Evolutionary conservation across 2,888 invertebrate species (phyloP).

Genomic region (Agonopterix arenella): DNA sequence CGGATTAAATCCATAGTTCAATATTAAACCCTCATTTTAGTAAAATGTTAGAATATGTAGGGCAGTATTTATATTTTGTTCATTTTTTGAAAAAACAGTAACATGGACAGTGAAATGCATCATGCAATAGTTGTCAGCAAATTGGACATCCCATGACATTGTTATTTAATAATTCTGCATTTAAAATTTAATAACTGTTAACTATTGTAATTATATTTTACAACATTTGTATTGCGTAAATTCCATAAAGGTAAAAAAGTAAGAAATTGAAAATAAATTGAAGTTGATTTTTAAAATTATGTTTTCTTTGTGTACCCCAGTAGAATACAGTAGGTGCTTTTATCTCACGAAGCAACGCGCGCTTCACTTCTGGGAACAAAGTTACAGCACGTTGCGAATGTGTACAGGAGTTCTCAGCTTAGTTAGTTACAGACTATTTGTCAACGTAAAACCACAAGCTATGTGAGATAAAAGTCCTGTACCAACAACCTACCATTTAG

Average conservation of each 20-base stretch:
- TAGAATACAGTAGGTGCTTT: too few species aligned
- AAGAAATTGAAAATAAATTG: constrained; percentile 69
- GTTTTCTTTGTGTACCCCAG: constrained; percentile 20
- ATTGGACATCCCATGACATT: constrained; percentile 66
- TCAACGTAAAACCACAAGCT: too few species aligned
- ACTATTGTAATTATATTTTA: constrained; percentile 70
- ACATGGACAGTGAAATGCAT: constrained; percentile 24
- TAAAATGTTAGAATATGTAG: constrained; percentile 34
- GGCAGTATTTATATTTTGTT: constrained; percentile 20
- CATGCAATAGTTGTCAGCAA: constrained; percentile 29
- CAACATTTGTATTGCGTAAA: constrained; percentile 71
- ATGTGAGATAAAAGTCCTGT: too few species aligned
- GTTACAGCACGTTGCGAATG: too few species aligned
- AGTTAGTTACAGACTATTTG: too few species aligned
- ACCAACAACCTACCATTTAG: too few species aligned
- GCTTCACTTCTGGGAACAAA: too few species aligned
- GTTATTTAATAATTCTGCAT: constrained; percentile 64
- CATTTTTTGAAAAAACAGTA: constrained; percentile 22
- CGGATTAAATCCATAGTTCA: constrained; percentile 55
- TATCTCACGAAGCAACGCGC: too few species aligned
- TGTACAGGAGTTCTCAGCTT: too few species aligned
- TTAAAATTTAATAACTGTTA: constrained; percentile 71
- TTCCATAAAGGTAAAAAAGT: constrained; percentile 63
- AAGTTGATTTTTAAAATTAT: constrained; percentile 63
- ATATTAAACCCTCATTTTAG: constrained; percentile 37